Base-by-base conservation (phyloP, 2,797 vertebrate species). In the Hapalemur alaotrensis region DNA sequence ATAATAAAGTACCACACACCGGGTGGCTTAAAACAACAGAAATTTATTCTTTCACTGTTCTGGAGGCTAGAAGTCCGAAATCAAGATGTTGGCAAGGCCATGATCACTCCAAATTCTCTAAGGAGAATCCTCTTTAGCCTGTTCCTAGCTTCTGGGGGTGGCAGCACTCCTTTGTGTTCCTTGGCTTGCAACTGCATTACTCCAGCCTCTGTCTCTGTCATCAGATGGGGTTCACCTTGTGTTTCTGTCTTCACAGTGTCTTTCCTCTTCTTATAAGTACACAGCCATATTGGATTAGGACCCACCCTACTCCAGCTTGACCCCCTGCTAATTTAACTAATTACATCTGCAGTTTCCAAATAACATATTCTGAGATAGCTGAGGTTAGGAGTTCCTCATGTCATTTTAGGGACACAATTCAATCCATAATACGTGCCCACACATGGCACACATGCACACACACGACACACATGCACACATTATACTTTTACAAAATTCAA, bases 221-320 rank as follows among this genome's bases (percentile, higher is more conserved):
- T 32, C 10, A 5, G 0, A 1, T 8, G 4, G 4, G 0, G 0
- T 46, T 38, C 32, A 38, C 17, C 17, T 7, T 1, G 12, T 63
- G 17, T 32, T 38, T 35, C 41, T 43, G 46, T 43, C 25, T 43
- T 67, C 54, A 38, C 12, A 14, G 38, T 38, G 22, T 30, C 17
- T 78, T 78, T 8, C 20, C 6, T 73, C 35, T 57, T 92, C 22
- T 65, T 75, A 23, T 4, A 30, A 61, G 12, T 15, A 12, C 25
- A 73, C 41, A 88, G 20, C 35, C 48, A 50, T 67, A 30, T 46
- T 10, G 46, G 18, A 35, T 82, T 20, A 38, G 15, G 69, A 3
- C 28, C 52, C 1, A 25, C 5, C 17, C 5, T 63, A 2, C 4
- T 78, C 35, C 15, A 25, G 2, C 32, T 46, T 15, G 30, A 75